Percentiles rank a stretch among this genome's conserved stretches.
Evolutionary conservation across 2,888 invertebrate species (phyloP).

Genomic region (Ischnura elegans): DNA sequence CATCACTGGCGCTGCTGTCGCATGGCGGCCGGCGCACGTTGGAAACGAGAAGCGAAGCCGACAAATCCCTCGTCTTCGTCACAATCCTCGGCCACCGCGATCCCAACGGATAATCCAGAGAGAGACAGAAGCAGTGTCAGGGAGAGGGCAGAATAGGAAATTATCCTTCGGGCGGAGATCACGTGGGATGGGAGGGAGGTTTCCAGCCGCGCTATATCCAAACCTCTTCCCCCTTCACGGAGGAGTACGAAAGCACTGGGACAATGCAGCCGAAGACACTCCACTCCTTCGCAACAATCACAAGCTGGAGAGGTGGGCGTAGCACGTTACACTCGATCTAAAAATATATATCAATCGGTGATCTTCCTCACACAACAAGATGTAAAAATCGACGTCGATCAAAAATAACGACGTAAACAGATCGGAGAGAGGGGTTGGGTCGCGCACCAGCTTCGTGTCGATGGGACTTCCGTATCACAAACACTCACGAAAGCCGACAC

Average conservation of each 20-base stretch:
- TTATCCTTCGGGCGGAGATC: not conserved
- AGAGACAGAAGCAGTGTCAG: not conserved
- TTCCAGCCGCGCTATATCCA: not conserved
- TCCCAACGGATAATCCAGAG: slow-evolving; percentile 13
- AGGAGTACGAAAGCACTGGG: not conserved
- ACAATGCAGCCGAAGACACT: not conserved
- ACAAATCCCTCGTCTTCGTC: not conserved
- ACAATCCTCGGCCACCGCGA: not conserved
- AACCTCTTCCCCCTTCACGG: not conserved
- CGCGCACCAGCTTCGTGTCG: no score
- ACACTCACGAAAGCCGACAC: no score
- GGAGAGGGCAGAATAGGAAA: not conserved
- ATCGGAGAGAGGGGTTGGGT: not conserved
- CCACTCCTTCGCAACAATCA: not conserved
- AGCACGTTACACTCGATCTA: not conserved
- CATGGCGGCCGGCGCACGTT: not conserved
- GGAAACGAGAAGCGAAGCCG: not conserved
- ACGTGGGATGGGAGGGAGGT: not conserved
- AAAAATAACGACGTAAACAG: not conserved
- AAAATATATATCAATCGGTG: no score
- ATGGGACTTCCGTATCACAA: no score
- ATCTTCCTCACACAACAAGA: not conserved
- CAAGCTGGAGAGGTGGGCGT: not conserved
- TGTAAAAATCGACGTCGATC: not conserved
- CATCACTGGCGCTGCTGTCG: slow-evolving; percentile 42